Conservation (phyloP, 2,888 invertebrate genomes). For the Pammene fasciana region DNA sequence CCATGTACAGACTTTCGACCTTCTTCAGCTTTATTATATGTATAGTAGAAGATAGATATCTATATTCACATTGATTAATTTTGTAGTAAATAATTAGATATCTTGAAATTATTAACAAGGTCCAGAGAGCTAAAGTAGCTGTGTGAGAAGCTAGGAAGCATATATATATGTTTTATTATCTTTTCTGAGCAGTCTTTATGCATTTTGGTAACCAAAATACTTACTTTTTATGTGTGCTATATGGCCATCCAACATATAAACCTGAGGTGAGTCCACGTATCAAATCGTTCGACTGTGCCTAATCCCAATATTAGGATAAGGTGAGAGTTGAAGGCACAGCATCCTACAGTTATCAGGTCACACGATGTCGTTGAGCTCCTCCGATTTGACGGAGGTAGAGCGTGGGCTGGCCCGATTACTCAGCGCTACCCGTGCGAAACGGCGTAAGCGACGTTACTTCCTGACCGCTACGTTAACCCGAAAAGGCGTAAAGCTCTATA, state of each 20-base stretch:
- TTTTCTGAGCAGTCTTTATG: too few relatives aligned
- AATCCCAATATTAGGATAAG: slow-evolving; percentile 32
- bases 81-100: too few relatives aligned
- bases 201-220: too few relatives aligned
- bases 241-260: background rate
- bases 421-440: background rate
- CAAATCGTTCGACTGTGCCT: slow-evolving; percentile 22
- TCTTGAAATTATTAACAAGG: too few relatives aligned
- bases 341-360: slow-evolving; percentile 58
- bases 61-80: too few relatives aligned
- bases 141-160: too few relatives aligned
- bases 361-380: slow-evolving; percentile 68
- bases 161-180: too few relatives aligned
- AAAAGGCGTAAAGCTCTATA: background rate
- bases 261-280: slow-evolving; percentile 5
- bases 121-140: too few relatives aligned
- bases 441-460: slow-evolving; percentile 12
- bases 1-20: too few relatives aligned
- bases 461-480: background rate
- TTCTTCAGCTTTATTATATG: too few relatives aligned
- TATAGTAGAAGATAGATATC: too few relatives aligned
- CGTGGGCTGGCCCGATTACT: slow-evolving; percentile 71
- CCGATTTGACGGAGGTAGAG: slow-evolving; percentile 75
- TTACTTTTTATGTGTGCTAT: background rate
- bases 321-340: slow-evolving; percentile 30